Base-by-base conservation (phyloP, 2,113 vertebrate species). In the Proteles cristata region DNA sequence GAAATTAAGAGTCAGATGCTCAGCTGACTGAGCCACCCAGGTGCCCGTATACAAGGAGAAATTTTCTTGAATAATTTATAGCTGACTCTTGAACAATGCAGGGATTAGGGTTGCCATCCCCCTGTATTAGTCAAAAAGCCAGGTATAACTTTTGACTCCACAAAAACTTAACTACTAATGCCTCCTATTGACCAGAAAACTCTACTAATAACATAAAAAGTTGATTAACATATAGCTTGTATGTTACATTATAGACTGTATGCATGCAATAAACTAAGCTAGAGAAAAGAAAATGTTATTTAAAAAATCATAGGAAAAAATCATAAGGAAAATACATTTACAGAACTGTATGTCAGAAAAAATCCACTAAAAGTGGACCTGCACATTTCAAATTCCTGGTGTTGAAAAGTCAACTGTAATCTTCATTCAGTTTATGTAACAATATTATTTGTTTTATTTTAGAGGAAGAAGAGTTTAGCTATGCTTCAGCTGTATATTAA, bases 401-500 rank as follows among this genome's bases (percentile, higher is more conserved):
- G 43, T 77, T 77, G 26, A 48, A 48, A 15, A 77, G 43, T 77
- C 74, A 77, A 48, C 74, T 77, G 28, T 94, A 43, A 80, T 97
- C 65, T 96, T 91, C 90, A 45, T 48, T 82, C 17, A 31, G 81
- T 80, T 98, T 93, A 82, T 93, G 0, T 97, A 93, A 97, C 50
- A 26, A 14, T 90, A 82, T 95, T 77, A 65, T 97, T 94, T 97
- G 89, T 89, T 96, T 97, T 50, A 94, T 96, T 98, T 55, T 98
- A 99, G 99, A 99, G 99, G 98, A 98, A 99, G 98, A 99, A 99
- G 31, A 99, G 99, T 90, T 98, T 99, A 83, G 98, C 98, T 88
- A 96, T 99, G 96, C 99, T 99, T 94, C 99, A 99, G 95, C 98
- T 99, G 17, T 99, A 99, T 96, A 99, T 99, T 97, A 97, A 99